A percentile compares a stretch with the other conserved stretches of the same genome.
These are phyloP conservation scores for Vespertilio murinus DNA, from an alignment of 2,797 vertebrate species.

Conservation along the genomic window DNA sequence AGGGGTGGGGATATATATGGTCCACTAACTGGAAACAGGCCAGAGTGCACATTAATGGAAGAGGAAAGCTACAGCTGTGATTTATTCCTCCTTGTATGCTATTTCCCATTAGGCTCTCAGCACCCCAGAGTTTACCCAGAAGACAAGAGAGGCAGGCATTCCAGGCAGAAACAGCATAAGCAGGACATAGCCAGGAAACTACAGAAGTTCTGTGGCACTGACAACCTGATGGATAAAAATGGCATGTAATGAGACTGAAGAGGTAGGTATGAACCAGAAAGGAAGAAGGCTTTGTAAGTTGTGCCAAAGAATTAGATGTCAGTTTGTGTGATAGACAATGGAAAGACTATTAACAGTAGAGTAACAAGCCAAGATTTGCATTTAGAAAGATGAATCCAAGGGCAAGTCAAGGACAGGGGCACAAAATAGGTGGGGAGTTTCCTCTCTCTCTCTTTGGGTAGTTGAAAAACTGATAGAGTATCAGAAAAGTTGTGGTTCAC, in stretches of 20 bases:
- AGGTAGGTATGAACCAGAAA: neutral
- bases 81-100: neutral
- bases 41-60: neutral
- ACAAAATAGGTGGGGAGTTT: neutral
- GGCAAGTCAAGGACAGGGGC: neutral
- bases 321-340: neutral
- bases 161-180: neutral
- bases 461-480: neutral
- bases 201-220: neutral
- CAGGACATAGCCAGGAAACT: neutral
- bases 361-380: conserved; percentile 25
- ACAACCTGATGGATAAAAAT: conserved; percentile 26
- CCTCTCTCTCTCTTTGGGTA: neutral
- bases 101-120: neutral
- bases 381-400: conserved; percentile 28
- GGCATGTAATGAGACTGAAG: neutral
- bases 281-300: neutral
- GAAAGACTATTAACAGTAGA: neutral
- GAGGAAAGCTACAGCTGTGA: neutral
- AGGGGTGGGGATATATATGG: neutral
- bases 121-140: neutral
- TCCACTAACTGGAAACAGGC: neutral
- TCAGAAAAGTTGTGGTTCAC: neutral
- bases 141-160: neutral
- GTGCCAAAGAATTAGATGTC: neutral